These are phyloP conservation scores for Pachyramphus minor DNA, from an alignment of 2,113 vertebrate species.

Conservation along the genomic window DNA sequence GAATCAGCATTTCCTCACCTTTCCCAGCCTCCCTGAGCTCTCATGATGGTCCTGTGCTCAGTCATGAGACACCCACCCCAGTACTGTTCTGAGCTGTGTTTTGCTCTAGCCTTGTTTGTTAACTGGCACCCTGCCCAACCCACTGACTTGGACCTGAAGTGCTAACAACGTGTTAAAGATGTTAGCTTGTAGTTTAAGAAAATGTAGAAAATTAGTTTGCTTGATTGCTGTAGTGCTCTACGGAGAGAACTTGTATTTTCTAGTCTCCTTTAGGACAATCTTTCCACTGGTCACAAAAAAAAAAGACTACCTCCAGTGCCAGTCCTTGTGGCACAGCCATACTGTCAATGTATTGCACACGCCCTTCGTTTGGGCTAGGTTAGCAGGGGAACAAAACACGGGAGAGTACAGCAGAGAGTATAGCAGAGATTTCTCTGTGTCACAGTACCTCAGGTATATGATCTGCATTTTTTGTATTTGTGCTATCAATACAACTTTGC, in stretches of 20 bases:
- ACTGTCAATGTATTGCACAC: background rate
- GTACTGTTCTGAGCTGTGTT: background rate
- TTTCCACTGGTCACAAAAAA: background rate
- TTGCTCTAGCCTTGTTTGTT: background rate
- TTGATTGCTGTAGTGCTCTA: background rate
- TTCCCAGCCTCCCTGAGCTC: background rate
- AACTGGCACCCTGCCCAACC: background rate
- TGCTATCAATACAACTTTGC: background rate
- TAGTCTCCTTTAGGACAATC: background rate
- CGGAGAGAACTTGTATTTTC: background rate
- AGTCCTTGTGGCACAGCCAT: background rate
- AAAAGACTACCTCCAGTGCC: constrained; percentile 11
- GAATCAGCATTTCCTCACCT: background rate
- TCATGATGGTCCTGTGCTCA: background rate
- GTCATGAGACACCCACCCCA: background rate
- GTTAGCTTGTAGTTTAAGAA: background rate
- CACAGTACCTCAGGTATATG: background rate
- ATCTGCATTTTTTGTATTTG: background rate
- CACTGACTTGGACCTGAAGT: background rate
- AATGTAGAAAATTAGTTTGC: background rate
- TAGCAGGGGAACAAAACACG: background rate
- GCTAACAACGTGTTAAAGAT: background rate
- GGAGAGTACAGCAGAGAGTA: background rate
- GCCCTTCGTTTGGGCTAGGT: background rate
- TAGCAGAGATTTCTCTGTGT: background rate